A percentile compares a stretch with the other conserved stretches of the same genome.
These are phyloP conservation scores for Nannoperca australis DNA, from an alignment of 2,797 vertebrate genomes.

Conservation along the genomic window DNA sequence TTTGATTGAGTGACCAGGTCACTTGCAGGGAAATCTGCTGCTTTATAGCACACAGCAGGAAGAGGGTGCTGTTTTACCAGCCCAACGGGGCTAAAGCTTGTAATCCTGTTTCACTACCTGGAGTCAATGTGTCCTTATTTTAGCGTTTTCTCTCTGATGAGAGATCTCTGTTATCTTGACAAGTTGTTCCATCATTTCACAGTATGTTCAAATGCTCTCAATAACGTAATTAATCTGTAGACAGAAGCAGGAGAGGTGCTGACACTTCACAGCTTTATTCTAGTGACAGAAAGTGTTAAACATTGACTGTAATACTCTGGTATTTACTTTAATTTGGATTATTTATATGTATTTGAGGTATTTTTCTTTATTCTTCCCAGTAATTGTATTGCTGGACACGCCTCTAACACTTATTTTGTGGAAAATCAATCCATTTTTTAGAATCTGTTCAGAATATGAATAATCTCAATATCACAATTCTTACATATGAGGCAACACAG, in stretches of 20 bases:
- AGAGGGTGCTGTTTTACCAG: neutral
- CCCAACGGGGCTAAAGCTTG: neutral
- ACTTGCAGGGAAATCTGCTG: neutral
- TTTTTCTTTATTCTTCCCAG: too few species aligned
- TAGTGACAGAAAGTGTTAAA: neutral
- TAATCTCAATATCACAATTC: too few species aligned
- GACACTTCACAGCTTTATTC: neutral
- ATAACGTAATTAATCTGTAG: neutral
- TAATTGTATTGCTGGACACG: too few species aligned
- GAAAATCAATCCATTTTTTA: too few species aligned
- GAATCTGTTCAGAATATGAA: too few species aligned
- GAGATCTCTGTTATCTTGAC: too few species aligned
- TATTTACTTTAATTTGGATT: too few species aligned
- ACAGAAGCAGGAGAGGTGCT: neutral
- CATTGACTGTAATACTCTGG: too few species aligned
- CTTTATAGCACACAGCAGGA: neutral
- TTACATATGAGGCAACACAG: too few species aligned
- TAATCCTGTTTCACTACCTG: neutral
- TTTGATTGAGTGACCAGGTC: neutral
- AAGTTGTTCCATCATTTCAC: neutral
- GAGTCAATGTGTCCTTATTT: neutral
- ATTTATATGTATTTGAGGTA: too few species aligned
- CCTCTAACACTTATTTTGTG: too few species aligned
- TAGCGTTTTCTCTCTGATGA: too few species aligned
- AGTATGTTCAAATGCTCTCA: neutral